These are phyloP conservation scores for Cataglyphis cursor DNA, from an alignment of 2,888 invertebrate genomes.

Conservation along the genomic window DNA sequence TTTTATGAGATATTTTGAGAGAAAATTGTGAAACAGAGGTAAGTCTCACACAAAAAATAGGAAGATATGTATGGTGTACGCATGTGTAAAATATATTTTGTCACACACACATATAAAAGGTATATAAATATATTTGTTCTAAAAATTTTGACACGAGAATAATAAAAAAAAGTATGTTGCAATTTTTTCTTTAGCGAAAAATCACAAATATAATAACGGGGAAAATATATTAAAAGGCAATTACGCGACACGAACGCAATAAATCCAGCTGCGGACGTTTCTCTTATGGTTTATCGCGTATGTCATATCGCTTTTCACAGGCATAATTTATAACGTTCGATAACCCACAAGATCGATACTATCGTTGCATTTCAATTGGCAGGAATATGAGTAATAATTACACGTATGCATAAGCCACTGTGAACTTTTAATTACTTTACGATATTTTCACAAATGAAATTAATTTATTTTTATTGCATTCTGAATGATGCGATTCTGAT, in stretches of 20 bases:
- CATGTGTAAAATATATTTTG: neutral
- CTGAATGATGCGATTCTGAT: neutral
- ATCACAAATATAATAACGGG: neutral
- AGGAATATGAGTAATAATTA: slow-evolving; percentile 33
- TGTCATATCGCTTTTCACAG: slow-evolving; percentile 12
- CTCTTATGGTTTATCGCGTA: slow-evolving; percentile 16
- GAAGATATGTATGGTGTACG: neutral
- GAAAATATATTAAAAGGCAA: slow-evolving; percentile 29
- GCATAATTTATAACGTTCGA: slow-evolving; percentile 19
- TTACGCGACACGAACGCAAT: slow-evolving; percentile 19
- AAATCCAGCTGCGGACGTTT: neutral
- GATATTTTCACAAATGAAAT: slow-evolving; percentile 29
- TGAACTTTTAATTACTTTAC: slow-evolving; percentile 32
- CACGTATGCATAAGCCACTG: neutral
- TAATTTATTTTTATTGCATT: slow-evolving; percentile 21
- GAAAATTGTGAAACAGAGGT: neutral
- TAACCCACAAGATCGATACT: neutral
- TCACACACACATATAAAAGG: neutral
- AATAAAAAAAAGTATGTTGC: neutral
- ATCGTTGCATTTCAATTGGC: slow-evolving; percentile 32
- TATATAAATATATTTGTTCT: neutral
- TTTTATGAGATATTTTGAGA: slow-evolving; percentile 1
- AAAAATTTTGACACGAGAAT: neutral
- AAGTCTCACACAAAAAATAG: neutral
- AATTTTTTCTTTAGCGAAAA: neutral